Evolutionary conservation across 2,797 vertebrate species (phyloP).

Genomic region (Tapirus indicus): DNA sequence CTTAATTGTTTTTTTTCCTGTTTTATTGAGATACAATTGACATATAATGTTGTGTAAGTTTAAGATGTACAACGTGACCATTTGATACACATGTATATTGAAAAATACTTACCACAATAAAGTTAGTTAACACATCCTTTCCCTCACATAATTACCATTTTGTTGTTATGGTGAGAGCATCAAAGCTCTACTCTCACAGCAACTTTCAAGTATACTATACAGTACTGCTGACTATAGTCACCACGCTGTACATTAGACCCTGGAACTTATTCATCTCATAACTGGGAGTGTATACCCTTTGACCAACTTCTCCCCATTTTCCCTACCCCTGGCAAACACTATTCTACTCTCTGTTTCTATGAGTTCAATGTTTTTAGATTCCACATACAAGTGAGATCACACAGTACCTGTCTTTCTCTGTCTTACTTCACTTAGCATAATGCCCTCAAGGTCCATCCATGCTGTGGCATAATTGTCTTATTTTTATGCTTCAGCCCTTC

Average conservation of each 20-base stretch:
- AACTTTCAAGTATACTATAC: neutral
- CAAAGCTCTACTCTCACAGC: neutral
- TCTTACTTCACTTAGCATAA: slow-evolving; percentile 10
- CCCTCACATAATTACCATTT: neutral
- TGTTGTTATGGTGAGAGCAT: neutral
- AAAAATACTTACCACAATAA: neutral
- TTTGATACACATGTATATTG: neutral
- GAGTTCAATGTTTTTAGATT: neutral
- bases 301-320: neutral
- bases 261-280: neutral
- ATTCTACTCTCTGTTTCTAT: neutral
- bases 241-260: neutral
- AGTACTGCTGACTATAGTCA: neutral
- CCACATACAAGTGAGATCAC: neutral
- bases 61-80: neutral
- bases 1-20: neutral
- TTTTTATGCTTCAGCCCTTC: slow-evolving; percentile 9
- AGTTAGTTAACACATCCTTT: neutral
- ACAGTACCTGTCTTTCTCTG: neutral
- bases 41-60: neutral
- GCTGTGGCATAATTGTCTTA: neutral
- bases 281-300: neutral
- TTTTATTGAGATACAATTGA: neutral
- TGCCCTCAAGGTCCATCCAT: neutral
- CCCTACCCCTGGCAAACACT: too few relatives aligned